These are phyloP conservation scores for Plebejus argus DNA, from an alignment of 2,888 invertebrate genomes.

Conservation along the genomic window DNA sequence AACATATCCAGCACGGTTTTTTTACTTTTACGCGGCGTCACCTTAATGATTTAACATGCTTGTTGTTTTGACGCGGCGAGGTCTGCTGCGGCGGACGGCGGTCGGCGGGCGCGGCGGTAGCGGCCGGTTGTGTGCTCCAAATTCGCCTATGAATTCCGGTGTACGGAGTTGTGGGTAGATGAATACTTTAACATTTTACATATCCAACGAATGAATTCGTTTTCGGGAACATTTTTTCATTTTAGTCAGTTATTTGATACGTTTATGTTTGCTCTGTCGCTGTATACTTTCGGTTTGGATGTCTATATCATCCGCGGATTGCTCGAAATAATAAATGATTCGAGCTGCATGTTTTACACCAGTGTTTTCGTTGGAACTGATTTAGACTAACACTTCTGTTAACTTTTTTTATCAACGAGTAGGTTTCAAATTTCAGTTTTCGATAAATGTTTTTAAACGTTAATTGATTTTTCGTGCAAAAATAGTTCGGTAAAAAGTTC, in stretches of 20 bases:
- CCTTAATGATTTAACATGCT: conserved; percentile 74
- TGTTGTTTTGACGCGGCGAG: conserved; percentile 69
- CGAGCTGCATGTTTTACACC: conserved; percentile 35
- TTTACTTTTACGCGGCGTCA: too few relatives aligned
- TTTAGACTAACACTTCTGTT: conserved; percentile 18
- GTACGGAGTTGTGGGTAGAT: conserved; percentile 67
- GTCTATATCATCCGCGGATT: conserved; percentile 54
- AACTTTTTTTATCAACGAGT: conserved; percentile 5
- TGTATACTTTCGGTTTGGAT: conserved; percentile 46
- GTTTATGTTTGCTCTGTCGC: conserved; percentile 60
- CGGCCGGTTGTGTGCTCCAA: conserved; percentile 65
- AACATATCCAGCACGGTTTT: too few relatives aligned
- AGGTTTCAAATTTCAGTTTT: not conserved
- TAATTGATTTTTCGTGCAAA: not conserved
- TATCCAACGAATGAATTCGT: conserved; percentile 74
- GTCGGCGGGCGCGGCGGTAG: conserved; percentile 52
- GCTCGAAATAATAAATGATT: conserved; percentile 50
- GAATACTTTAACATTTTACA: conserved; percentile 79
- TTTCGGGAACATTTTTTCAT: conserved; percentile 64
- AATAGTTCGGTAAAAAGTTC: not conserved
- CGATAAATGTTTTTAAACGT: not conserved
- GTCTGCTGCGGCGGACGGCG: conserved; percentile 56
- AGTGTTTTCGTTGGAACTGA: conserved; percentile 9
- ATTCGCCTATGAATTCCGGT: conserved; percentile 73
- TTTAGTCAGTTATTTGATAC: conserved; percentile 68